Evolutionary conservation across 2,113 vertebrate genomes (phyloP).

Genomic region (Odocoileus hemionus): DNA sequence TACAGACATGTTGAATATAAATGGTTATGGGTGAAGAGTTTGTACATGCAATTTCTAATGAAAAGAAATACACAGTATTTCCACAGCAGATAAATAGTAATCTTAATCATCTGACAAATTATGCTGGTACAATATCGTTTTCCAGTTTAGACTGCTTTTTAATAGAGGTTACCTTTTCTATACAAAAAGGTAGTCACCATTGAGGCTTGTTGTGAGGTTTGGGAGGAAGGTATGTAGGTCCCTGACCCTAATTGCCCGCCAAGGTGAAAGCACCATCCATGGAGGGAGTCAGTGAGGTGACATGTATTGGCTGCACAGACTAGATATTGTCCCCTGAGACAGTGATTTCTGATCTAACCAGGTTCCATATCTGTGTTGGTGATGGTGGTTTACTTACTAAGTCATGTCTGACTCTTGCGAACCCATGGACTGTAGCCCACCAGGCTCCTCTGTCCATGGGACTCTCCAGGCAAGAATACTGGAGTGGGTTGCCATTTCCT

Average conservation of each 20-base stretch:
- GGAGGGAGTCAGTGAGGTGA: too few species aligned
- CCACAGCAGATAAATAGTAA: background rate
- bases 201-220: background rate
- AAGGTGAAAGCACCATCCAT: rapidly evolving
- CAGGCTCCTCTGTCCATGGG: background rate
- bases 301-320: too few species aligned
- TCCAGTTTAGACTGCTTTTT: background rate
- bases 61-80: background rate
- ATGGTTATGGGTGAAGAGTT: background rate
- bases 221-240: too few species aligned
- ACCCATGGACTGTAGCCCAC: background rate
- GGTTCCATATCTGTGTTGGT: background rate
- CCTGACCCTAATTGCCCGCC: background rate
- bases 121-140: background rate
- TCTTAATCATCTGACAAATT: background rate
- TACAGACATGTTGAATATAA: background rate
- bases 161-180: background rate
- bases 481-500: background rate
- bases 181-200: background rate
- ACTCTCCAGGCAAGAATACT: background rate
- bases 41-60: background rate
- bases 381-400: background rate
- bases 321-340: background rate
- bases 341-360: background rate
- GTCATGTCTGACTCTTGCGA: background rate